phyloP scores from a whole-genome alignment of 2,797 vertebrate species.

The Diceros bicornis region DNA sequence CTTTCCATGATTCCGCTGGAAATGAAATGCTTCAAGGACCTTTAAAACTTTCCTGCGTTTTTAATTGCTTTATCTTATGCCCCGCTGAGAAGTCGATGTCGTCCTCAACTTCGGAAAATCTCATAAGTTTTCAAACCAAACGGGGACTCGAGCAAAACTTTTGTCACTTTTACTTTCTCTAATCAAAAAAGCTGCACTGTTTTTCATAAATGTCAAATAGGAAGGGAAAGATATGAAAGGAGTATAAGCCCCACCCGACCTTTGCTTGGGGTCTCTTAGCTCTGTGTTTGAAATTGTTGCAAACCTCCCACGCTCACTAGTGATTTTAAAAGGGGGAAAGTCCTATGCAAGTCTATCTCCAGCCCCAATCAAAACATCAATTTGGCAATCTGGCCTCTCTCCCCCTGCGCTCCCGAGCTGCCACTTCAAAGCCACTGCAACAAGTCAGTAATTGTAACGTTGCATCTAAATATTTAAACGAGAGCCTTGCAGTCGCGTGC shows the following conservation, averaged over 20 bases:
- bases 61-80: neutral
- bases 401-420: constrained; percentile 83
- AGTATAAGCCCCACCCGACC: neutral
- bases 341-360: constrained; percentile 76
- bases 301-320: constrained; percentile 73
- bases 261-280: neutral
- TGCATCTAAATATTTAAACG: constrained; percentile 94
- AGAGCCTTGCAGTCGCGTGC: constrained; percentile 91
- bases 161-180: constrained; percentile 51
- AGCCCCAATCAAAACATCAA: constrained; percentile 87
- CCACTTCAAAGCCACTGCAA: constrained; percentile 89
- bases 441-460: constrained; percentile 92
- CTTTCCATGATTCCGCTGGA: constrained; percentile 17
- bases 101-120: neutral
- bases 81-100: neutral
- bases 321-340: constrained; percentile 2
- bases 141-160: neutral
- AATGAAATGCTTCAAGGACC: neutral
- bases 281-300: neutral
- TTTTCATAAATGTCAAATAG: neutral
- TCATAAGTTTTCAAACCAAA: neutral
- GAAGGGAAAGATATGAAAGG: neutral
- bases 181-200: neutral
- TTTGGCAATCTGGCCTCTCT: constrained; percentile 84
- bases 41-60: neutral